A percentile compares a stretch with the other conserved stretches of the same genome.
Evolutionary conservation across 1,140 invertebrate species (phyloP).

Genomic region (Hyles vespertilio): DNA sequence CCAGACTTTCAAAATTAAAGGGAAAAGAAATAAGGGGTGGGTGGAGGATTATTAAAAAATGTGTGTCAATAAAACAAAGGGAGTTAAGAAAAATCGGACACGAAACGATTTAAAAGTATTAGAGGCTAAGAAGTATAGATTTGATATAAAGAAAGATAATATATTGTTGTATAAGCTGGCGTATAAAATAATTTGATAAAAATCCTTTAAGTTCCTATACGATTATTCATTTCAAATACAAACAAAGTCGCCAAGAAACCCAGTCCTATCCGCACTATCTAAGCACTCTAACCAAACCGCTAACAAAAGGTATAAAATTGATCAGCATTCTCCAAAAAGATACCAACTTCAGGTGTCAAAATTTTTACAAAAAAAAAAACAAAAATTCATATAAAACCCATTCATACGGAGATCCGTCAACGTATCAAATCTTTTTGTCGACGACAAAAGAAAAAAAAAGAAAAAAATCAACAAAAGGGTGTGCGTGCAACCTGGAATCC

Average conservation of each 20-base stretch:
- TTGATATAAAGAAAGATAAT: no score
- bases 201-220: no score
- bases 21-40: no score
- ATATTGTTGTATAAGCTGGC: no score
- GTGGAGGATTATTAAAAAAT: no score
- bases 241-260: not conserved
- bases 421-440: constrained; percentile 53
- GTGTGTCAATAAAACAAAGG: no score
- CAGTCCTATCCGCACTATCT: constrained; percentile 12
- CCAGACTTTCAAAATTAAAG: no score
- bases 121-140: no score
- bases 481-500: constrained; percentile 59
- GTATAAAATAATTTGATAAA: no score
- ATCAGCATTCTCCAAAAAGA: constrained; percentile 47
- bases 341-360: constrained; percentile 64
- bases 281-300: constrained; percentile 3
- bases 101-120: no score
- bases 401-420: constrained; percentile 53
- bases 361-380: constrained; percentile 34
- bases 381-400: constrained; percentile 28
- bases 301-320: constrained; percentile 48
- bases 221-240: no score
- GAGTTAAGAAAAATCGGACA: no score
- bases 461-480: constrained; percentile 51
- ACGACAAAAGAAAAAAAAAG: constrained; percentile 33